Evolutionary conservation across 2,113 vertebrate genomes (phyloP).

Genomic region (Lichenostomus cassidix): DNA sequence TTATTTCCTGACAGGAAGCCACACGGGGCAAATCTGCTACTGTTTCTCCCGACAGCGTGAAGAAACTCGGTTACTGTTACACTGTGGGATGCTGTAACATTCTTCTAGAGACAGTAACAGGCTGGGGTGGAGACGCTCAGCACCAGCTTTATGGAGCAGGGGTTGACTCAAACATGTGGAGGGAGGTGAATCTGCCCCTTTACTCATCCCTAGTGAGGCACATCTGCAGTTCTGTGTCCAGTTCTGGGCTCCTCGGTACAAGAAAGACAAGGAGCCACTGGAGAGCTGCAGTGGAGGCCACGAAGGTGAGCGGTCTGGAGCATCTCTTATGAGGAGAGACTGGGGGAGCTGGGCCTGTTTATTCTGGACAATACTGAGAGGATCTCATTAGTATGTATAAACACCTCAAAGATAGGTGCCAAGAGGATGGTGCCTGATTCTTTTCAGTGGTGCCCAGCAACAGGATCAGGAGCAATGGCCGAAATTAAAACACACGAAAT

Average conservation of each 20-base stretch:
- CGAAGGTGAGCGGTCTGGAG: not conserved
- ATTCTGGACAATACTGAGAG: not conserved
- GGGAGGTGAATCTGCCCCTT: not conserved
- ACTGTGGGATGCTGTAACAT: too few species aligned
- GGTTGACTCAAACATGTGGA: rapidly evolving
- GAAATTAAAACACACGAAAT: not conserved
- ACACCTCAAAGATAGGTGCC: not conserved
- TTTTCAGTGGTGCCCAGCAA: not conserved
- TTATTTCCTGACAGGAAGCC: not conserved
- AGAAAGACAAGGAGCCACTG: not conserved
- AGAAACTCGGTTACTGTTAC: not conserved
- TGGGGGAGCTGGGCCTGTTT: not conserved
- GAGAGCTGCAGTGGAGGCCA: not conserved
- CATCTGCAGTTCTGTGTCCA: not conserved
- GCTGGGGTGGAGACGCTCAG: rapidly evolving
- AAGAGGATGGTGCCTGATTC: too few species aligned
- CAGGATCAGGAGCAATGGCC: not conserved
- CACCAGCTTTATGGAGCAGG: rapidly evolving
- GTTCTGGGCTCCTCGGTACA: not conserved
- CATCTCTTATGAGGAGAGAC: not conserved
- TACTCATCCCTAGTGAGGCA: not conserved
- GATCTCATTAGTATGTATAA: not conserved
- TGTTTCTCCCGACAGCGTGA: not conserved
- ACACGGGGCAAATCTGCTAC: rapidly evolving
- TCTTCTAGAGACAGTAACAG: not conserved